These are phyloP conservation scores for silkworm (Bombyx mori) DNA, from an alignment of 1,140 invertebrate species.

Conservation along the genomic window ASM3026992v2 NC_085132.1:10317501-10318000, in stretches of 20 bases:
- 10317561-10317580: too few relatives aligned
- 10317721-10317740: slow-evolving; percentile 34
- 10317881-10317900: slow-evolving; percentile 76
- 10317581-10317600: too few relatives aligned
- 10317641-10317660: too few relatives aligned
- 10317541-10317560: too few relatives aligned
- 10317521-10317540: too few relatives aligned
- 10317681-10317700: too few relatives aligned
- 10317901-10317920: slow-evolving; percentile 72
- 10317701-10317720: too few relatives aligned
- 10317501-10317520: too few relatives aligned
- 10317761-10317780: slow-evolving; percentile 64
- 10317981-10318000: slow-evolving; percentile 70
- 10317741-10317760: slow-evolving; percentile 67
- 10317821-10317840: slow-evolving; percentile 50
- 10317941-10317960: slow-evolving; percentile 73
- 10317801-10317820: slow-evolving; percentile 67
- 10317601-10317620: too few relatives aligned
- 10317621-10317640: too few relatives aligned
- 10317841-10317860: slow-evolving; percentile 53
- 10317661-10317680: too few relatives aligned
- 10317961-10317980: slow-evolving; percentile 70
- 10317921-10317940: slow-evolving; percentile 70
- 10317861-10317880: slow-evolving; percentile 73
- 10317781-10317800: slow-evolving; percentile 58